These are phyloP conservation scores for Gnathonemus longibarbis DNA, from an alignment of 2,113 vertebrate species.

Conservation along the genomic window DNA sequence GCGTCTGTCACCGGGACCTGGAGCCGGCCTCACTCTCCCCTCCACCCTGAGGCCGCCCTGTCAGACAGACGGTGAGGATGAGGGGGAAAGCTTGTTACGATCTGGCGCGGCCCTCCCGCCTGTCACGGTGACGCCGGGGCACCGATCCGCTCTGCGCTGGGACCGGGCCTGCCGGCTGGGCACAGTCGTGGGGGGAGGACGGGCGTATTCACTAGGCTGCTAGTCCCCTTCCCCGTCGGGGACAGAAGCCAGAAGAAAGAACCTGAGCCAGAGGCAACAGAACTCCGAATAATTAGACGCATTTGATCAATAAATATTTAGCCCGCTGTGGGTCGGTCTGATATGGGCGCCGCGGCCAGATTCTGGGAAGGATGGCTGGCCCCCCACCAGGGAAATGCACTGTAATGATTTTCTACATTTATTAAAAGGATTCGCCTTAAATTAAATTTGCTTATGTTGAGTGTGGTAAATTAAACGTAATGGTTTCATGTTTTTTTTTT, in stretches of 20 bases:
- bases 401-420: constrained; percentile 36
- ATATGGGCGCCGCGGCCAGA: neutral
- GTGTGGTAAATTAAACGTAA: constrained; percentile 26
- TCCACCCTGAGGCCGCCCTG: constrained; percentile 60
- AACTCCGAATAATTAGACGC: constrained; percentile 64
- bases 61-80: constrained; percentile 71
- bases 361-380: neutral
- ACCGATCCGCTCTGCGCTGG: constrained; percentile 37
- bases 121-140: constrained; percentile 50
- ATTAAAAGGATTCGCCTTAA: constrained; percentile 33
- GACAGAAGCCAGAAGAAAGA: constrained; percentile 54
- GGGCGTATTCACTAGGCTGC: constrained; percentile 63
- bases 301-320: constrained; percentile 68
- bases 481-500: constrained; percentile 16
- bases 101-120: constrained; percentile 63
- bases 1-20: constrained; percentile 37
- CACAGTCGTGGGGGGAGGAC: constrained; percentile 49
- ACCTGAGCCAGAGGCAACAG: constrained; percentile 64
- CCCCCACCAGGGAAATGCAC: constrained; percentile 25
- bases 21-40: constrained; percentile 69
- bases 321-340: constrained; percentile 2
- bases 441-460: constrained; percentile 24
- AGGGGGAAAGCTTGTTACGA: constrained; percentile 72
- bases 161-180: constrained; percentile 45
- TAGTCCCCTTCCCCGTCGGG: constrained; percentile 52